Percentiles rank a stretch among this genome's conserved stretches.
Conservation (phyloP, 2,797 vertebrate genomes). For the Pipistrellus nathusii region DNA sequence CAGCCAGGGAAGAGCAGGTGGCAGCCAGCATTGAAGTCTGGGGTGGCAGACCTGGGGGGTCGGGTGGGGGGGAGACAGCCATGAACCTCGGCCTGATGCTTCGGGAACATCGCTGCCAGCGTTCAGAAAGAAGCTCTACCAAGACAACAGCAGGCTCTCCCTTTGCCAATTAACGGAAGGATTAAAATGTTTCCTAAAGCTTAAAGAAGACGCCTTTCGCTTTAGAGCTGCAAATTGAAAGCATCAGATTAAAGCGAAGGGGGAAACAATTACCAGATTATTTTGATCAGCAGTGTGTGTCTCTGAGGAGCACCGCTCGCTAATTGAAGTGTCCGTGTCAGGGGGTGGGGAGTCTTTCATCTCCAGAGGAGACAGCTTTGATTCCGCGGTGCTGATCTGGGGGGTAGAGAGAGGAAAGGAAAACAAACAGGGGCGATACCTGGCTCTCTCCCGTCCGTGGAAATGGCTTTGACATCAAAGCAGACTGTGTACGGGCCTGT, state of each 20-base stretch:
- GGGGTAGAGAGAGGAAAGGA: too few relatives aligned
- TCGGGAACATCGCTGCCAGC: too few relatives aligned
- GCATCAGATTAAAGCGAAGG: not conserved
- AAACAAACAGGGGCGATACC: not conserved
- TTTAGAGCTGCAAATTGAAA: not conserved
- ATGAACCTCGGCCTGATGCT: not conserved
- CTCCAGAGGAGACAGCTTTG: not conserved
- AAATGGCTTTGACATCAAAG: not conserved
- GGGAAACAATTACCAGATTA: not conserved
- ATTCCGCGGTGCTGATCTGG: not conserved
- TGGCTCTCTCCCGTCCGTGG: not conserved
- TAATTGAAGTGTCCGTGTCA: not conserved
- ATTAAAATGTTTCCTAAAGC: not conserved
- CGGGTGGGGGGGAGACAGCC: not conserved
- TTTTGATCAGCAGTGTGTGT: not conserved
- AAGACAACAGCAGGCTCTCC: not conserved
- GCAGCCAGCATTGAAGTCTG: not conserved
- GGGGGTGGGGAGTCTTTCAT: not conserved
- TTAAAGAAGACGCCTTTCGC: not conserved
- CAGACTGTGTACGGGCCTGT: not conserved
- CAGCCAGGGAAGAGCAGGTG: too few relatives aligned
- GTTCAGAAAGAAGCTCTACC: not conserved
- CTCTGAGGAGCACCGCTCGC: not conserved
- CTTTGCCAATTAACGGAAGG: not conserved
- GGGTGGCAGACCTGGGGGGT: not conserved